Evolutionary conservation across 2,113 vertebrate genomes (phyloP).

Genomic region (Petrocephalus microphthalmus): DNA sequence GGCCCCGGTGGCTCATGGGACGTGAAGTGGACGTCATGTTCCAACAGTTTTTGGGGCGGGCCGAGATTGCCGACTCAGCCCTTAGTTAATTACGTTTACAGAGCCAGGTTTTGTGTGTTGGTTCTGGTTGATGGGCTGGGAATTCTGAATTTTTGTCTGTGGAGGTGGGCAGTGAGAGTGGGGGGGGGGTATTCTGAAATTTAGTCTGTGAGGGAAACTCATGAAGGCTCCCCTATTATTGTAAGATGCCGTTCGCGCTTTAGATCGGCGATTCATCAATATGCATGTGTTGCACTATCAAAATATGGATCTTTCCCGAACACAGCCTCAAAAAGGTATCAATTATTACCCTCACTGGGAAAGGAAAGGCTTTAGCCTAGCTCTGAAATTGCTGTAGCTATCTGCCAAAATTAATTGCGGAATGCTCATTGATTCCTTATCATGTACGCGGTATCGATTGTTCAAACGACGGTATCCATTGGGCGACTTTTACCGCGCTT

Average conservation of each 20-base stretch:
- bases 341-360: neutral
- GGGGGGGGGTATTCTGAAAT: neutral
- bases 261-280: neutral
- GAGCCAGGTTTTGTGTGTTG: neutral
- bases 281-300: neutral
- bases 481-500: neutral
- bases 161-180: no score
- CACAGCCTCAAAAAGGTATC: neutral
- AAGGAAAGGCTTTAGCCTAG: neutral
- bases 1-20: neutral
- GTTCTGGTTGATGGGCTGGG: neutral
- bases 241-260: neutral
- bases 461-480: neutral
- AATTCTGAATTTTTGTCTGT: neutral
- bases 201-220: neutral
- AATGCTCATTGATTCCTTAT: neutral
- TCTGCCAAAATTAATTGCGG: neutral
- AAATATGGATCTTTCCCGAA: slow-evolving; percentile 11
- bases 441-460: slow-evolving; percentile 11
- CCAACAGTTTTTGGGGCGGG: neutral
- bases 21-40: neutral
- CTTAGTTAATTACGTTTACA: neutral
- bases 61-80: neutral
- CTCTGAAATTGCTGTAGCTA: neutral
- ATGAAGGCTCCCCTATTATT: neutral